Evolutionary conservation across 2,888 invertebrate genomes (phyloP).

Genomic region (Steinernema scapterisci): DNA sequence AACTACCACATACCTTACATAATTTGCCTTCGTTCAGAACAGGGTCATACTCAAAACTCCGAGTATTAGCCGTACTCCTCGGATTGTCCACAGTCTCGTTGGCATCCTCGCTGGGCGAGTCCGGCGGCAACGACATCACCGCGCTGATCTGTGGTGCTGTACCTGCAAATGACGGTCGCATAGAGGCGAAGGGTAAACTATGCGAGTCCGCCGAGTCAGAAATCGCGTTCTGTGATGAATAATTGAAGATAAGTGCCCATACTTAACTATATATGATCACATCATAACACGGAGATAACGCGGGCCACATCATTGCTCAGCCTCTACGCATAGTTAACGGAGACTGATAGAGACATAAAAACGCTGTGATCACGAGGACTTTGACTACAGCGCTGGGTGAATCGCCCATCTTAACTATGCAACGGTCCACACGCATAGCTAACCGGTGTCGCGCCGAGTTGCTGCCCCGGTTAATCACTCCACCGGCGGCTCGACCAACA

Average conservation of each 20-base stretch:
- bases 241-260: neutral
- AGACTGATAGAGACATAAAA: neutral
- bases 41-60: neutral
- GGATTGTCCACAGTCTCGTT: neutral
- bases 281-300: neutral
- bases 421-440: constrained; percentile 2
- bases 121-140: constrained; percentile 19
- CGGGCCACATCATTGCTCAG: neutral
- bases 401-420: neutral
- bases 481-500: neutral
- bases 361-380: neutral
- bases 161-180: no score
- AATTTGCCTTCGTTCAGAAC: neutral
- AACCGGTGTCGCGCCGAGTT: neutral
- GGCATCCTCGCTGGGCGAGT: constrained; percentile 14
- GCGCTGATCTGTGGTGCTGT: no score
- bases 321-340: constrained; percentile 13
- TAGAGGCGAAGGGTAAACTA: no score
- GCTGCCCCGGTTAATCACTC: neutral
- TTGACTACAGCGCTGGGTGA: no score
- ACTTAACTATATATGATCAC: neutral
- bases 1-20: neutral
- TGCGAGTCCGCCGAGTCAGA: neutral
- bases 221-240: neutral
- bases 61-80: neutral